Evolutionary conservation across 2,797 vertebrate genomes (phyloP), one percentile per base, ranked within the genome.

Genomic region (Lacerta bilineata): DNA sequence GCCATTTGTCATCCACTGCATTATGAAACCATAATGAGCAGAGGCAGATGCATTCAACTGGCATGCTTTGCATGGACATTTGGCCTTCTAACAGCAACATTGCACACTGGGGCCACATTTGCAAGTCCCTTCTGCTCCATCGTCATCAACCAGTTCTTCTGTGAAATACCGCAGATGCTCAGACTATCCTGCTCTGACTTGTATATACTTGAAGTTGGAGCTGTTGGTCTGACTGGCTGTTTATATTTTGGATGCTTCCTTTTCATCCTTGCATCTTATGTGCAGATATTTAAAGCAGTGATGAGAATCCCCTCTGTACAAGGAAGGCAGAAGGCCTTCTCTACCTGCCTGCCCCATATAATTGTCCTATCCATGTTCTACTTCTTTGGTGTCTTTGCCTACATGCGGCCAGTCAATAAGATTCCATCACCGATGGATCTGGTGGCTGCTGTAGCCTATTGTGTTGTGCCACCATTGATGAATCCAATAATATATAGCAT

Each of bases 401-500:
- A 88, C 41, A 50, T 77, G 0, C n/a, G 55, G 6, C 80, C 80
- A 27, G 75, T n/a, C 39, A 75, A 46, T 10, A 83, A 29, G 23
- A 27, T 23, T 17, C 29, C 80, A 76, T 43, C 69, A 1, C 15
- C 10, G 20, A 18, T 88, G n/a, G 71, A 50, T 68, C 23, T 88
- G n/a, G 11, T 83, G 23, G 59, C n/a, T 76, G 29, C 71, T 75
- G 8, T 83, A 36, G n/a, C 7, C 4, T 88, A 88, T 18, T 83
- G 39, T 50, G 71, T 83, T 27, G 23, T 83, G 7, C 86, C 86
- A 46, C 69, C 86, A 33, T 43, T 75, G 8, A 33, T 76, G 71
- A 88, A 88, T 29, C 86, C 80, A 5, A 20, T 88, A 4, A 77
- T 88, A 18, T 88, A 83, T 61, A 83, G 71, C 41, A 82, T 83